Percentiles rank a stretch among this genome's conserved stretches.
Conservation (phyloP, 2,888 invertebrate species). For the Trachelus tabidus region DNA sequence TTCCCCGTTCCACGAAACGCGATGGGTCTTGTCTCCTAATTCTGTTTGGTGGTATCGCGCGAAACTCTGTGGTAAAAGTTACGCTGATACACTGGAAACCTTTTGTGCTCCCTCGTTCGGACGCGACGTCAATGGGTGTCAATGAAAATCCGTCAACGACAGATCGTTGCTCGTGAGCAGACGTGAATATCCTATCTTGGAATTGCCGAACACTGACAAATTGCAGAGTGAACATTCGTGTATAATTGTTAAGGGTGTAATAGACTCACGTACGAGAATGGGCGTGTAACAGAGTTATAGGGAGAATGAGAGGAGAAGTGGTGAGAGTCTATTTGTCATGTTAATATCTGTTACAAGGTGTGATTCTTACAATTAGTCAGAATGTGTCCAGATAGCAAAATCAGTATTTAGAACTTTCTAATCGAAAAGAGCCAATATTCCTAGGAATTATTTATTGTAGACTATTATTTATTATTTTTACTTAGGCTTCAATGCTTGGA, state of each 20-base stretch:
- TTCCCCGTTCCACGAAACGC: conserved; percentile 35
- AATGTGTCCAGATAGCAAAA: no score
- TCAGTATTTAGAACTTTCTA: background rate
- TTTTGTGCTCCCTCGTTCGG: conserved; percentile 36
- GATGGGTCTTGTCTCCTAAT: conserved; percentile 41
- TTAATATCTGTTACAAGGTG: background rate
- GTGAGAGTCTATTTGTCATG: background rate
- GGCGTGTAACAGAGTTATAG: no score
- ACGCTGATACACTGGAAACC: conserved; percentile 51
- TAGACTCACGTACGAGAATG: background rate
- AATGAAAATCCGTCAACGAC: background rate
- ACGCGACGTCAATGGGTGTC: background rate
- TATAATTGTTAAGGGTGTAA: background rate
- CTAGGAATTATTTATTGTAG: background rate
- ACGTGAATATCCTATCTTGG: background rate
- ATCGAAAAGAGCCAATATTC: background rate
- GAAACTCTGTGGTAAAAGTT: conserved; percentile 50
- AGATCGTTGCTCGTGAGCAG: background rate
- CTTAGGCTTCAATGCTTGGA: background rate
- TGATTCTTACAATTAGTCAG: background rate
- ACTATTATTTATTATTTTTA: background rate
- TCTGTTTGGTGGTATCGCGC: conserved; percentile 47
- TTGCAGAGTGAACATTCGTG: background rate
- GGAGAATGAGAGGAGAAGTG: no score
- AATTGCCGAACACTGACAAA: background rate